Conservation (phyloP, 2,888 invertebrate species). For the Ectemnius cavifrons region DNA sequence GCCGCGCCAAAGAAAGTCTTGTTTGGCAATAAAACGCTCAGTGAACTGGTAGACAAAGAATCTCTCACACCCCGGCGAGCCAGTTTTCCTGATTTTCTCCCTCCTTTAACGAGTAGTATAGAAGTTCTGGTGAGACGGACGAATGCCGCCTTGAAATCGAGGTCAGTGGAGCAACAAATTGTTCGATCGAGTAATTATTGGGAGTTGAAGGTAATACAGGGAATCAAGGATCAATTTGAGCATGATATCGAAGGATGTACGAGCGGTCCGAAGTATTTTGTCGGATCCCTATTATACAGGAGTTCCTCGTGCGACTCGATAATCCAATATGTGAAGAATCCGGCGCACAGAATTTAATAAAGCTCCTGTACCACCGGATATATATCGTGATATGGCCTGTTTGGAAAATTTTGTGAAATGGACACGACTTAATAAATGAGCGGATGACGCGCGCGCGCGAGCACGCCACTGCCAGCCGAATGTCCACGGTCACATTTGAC, state of each 20-base stretch:
- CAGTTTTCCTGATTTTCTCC: no score
- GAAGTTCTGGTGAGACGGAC: no score
- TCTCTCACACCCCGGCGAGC: no score
- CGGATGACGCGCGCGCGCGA: background rate
- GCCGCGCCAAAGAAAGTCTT: background rate
- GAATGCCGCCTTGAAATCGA: no score
- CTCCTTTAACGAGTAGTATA: no score
- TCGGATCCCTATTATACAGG: background rate
- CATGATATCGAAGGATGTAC: background rate
- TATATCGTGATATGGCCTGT: background rate
- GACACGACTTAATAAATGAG: conserved; percentile 4
- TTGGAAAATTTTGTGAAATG: background rate
- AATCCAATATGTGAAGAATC: conserved; percentile 8
- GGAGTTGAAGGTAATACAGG: no score
- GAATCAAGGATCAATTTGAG: no score
- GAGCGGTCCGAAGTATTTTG: background rate
- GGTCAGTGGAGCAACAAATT: no score
- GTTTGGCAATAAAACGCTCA: background rate
- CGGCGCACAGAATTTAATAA: background rate
- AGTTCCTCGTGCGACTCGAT: background rate
- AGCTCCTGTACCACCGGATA: background rate
- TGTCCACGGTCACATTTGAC: conserved; percentile 36
- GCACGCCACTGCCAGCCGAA: background rate
- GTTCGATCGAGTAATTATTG: no score
- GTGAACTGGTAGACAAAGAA: no score